Evolutionary conservation across 1,140 invertebrate genomes (phyloP), one percentile per base, ranked within the genome.

Genomic region (Listronotus bonariensis): DNA sequence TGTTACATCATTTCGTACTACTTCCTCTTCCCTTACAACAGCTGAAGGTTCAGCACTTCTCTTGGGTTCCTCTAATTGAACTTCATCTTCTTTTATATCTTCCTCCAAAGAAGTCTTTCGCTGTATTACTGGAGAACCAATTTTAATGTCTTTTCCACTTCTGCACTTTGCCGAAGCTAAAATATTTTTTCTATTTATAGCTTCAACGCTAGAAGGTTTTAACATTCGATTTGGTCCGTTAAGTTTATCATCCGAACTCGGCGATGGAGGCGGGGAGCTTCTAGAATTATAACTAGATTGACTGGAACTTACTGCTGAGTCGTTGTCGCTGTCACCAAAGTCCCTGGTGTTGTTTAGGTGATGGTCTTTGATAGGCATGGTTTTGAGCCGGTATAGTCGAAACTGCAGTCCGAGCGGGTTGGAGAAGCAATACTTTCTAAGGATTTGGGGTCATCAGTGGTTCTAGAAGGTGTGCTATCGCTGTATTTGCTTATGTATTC

Each of bases 111-210:
- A 80, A 73, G 86, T 85, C 75, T 87, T 87, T 64, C 85, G 81
- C 78, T 88, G 86, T 67, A 89, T 85, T 62, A 89, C 78, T 32
- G 87, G 85, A 43, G 86, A 87, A n/a, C 86, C 86, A 17, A 87
- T 82, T 75, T 86, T 86, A 70, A 75, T 78, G 78, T 88, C 88
- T 73, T 84, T 83, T 36, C 89, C 92, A 76, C 90, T 92, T 72
- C 91, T 85, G 75, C 88, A 92, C 78, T 90, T 89, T 3, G 92
- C 91, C 45, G 90, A 92, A n/a, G 91, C 89, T 26, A 95, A 79
- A 53, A 95, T 92, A 77, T 93, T 94, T 75, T 92, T 91, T 15
- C 92, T 83, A 76, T 93, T 93, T 41, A 92, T 89, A 4, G 90
- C 89, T 77, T 92, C 89, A 38, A 92, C 88, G 76, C 86, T 89